Evolutionary conservation across 2,113 vertebrate species (phyloP), one percentile per base, ranked within the genome.

Genomic region (Dolichotis patagonum): DNA sequence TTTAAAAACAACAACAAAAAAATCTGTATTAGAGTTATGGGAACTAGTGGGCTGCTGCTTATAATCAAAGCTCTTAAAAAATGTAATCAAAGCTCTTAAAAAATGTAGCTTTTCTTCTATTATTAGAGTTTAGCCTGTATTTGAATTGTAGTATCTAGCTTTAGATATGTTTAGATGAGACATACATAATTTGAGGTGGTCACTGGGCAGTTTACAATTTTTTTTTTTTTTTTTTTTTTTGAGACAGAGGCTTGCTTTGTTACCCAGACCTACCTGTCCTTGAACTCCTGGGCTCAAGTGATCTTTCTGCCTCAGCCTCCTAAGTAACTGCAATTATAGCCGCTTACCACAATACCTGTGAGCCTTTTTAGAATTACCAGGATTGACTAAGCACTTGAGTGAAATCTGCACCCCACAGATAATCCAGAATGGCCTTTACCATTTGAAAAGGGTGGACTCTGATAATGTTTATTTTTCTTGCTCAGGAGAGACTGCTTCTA

Each of bases 281-380:
- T 54, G 28, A 90, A 67, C 46, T 54, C 30, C 16, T 88, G 14
- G 54, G 35, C 6, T 65, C 14, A 20, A 52, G 35, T 3, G 2
- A 6, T 81, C 19, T 88, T 62, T 9, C 56, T 81, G 17, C 65
- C 35, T 88, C 24, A n/a, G 13, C 38, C 63, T 93, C 54, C 58
- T n/a, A 17, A 63, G 17, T 75, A 63, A 35, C 43, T 83, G 19
- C 30, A 32, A 60, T 62, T 60, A 8, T 3, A 82, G 41, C 78
- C 8, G 17, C 9, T 84, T 52, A 28, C 78, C 19, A 63, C 19
- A 22, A 8, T 84, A 28, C 28, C 62, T 14, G 3, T 71, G 52
- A 95, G n/a, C 46, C 86, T 58, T 97, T 97, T 81, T 63, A 91
- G 96, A 96, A 93, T 95, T 35, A 63, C 11, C 38, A 90, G 73